A percentile compares a stretch with the other conserved stretches of the same genome.
phyloP scores from a whole-genome alignment of 2,797 vertebrate species.

The Oreortyx pictus region DNA sequence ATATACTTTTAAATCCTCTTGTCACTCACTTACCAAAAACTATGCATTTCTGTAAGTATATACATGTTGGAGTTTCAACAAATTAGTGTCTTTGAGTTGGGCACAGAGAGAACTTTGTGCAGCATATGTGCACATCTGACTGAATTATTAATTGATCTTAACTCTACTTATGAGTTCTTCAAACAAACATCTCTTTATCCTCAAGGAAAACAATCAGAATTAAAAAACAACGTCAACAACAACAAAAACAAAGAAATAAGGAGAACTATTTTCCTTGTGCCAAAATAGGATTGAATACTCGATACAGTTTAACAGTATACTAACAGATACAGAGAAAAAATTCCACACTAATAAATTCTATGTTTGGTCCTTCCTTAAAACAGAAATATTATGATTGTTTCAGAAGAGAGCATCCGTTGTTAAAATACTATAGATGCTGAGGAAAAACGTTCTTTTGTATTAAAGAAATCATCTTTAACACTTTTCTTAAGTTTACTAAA shows the following conservation, averaged over 20 bases:
- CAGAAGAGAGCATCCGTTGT: not conserved
- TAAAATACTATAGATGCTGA: slow-evolving; percentile 27
- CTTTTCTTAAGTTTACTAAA: slow-evolving; percentile 75
- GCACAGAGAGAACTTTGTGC: not conserved
- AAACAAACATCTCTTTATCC: slow-evolving; percentile 32
- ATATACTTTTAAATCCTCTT: not conserved
- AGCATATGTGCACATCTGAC: slow-evolving; percentile 10
- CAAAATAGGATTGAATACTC: not conserved
- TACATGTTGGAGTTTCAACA: not conserved
- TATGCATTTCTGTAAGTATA: not conserved
- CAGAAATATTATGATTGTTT: slow-evolving; percentile 65
- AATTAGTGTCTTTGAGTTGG: slow-evolving; percentile 14
- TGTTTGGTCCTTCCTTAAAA: slow-evolving; percentile 45
- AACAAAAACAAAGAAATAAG: slow-evolving; percentile 12
- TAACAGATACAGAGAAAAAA: slow-evolving; percentile 38
- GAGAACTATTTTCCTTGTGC: not conserved
- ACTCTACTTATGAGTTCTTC: slow-evolving; percentile 55
- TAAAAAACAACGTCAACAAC: not conserved
- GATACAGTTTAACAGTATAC: not conserved
- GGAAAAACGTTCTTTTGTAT: slow-evolving; percentile 66
- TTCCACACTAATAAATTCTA: slow-evolving; percentile 58
- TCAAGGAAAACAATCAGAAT: not conserved
- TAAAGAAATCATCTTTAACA: slow-evolving; percentile 72
- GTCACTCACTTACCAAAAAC: not conserved
- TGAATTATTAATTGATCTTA: slow-evolving; percentile 65